Evolutionary conservation across 2,797 vertebrate species (phyloP).

Genomic region (Thamnophis elegans): DNA sequence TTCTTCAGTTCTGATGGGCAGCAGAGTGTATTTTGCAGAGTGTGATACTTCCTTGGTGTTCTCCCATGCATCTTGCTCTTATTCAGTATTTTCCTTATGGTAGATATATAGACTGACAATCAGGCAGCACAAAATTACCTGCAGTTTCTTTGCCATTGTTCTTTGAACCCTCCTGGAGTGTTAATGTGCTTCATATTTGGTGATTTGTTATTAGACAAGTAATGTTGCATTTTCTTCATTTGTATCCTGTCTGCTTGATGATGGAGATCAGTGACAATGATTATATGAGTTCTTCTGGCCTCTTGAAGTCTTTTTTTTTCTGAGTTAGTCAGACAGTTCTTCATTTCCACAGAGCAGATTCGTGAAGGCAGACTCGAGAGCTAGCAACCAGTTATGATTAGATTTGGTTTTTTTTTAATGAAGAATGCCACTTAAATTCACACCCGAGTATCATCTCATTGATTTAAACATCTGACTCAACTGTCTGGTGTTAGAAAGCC

Average conservation of each 20-base stretch:
- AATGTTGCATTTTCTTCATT: background rate
- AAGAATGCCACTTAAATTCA: background rate
- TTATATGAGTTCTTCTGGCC: background rate
- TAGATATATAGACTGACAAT: background rate
- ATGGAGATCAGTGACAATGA: background rate
- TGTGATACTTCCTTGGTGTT: background rate
- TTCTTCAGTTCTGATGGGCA: background rate
- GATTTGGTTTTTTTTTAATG: background rate
- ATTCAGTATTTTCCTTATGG: background rate
- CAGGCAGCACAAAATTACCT: background rate
- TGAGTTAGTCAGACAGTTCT: background rate
- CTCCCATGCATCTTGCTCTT: background rate
- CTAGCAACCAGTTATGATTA: background rate
- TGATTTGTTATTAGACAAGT: background rate
- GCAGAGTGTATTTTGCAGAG: background rate
- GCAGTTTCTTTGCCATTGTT: background rate
- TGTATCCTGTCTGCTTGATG: background rate
- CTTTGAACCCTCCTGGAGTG: background rate
- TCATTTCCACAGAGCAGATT: background rate
- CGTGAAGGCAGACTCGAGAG: background rate
- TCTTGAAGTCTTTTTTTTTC: background rate
- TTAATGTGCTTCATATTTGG: background rate
- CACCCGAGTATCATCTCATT: background rate
- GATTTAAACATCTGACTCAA: background rate
- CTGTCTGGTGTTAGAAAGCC: background rate